These are phyloP conservation scores for Barypeithes pellucidus DNA, from an alignment of 2,888 invertebrate genomes.

Conservation along the genomic window DNA sequence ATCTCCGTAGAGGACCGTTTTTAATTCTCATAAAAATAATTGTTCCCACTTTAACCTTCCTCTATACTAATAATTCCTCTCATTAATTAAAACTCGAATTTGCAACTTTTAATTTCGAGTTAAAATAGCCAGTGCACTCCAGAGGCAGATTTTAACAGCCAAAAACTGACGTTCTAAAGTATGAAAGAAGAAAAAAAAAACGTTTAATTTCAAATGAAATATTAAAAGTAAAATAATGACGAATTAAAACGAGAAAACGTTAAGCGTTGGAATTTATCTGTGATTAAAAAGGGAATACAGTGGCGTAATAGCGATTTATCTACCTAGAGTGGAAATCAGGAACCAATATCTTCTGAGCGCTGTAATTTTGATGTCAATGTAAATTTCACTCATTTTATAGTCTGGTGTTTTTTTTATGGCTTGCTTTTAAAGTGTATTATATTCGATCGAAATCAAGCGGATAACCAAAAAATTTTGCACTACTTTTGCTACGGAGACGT, in stretches of 20 bases:
- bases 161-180: conserved; percentile 51
- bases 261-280: conserved; percentile 66
- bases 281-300: conserved; percentile 65
- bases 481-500: no score
- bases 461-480: no score
- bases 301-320: conserved; percentile 42
- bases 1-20: background rate
- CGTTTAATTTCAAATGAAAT: conserved; percentile 68
- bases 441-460: no score
- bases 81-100: conserved; percentile 53
- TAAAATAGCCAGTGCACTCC: conserved; percentile 19
- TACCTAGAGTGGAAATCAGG: background rate
- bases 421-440: no score
- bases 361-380: no score
- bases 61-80: conserved; percentile 31
- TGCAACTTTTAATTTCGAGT: conserved; percentile 48
- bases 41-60: conserved; percentile 23
- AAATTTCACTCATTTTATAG: no score
- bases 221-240: conserved; percentile 72
- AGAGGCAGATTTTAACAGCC: conserved; percentile 24
- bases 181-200: conserved; percentile 52
- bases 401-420: no score
- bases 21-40: conserved; percentile 26
- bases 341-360: background rate
- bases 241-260: conserved; percentile 69